phyloP scores from a whole-genome alignment of 2,113 vertebrate genomes.

The Perca flavescens region DNA sequence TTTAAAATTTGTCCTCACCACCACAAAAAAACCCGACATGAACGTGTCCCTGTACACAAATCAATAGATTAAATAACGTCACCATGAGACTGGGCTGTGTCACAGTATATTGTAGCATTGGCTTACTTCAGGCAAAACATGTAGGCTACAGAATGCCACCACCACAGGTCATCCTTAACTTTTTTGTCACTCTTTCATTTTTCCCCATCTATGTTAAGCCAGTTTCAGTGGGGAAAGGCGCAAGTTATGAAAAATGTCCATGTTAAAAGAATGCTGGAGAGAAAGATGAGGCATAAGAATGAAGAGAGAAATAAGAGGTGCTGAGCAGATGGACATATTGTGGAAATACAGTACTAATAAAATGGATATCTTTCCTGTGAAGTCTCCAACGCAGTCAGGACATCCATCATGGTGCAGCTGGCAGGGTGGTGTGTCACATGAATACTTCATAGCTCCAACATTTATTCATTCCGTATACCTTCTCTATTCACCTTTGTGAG shows the following conservation, averaged over 20 bases:
- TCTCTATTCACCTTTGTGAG: not conserved
- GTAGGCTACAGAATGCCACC: no score
- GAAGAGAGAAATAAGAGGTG: constrained; percentile 2
- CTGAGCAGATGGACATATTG: not conserved
- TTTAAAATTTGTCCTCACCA: no score
- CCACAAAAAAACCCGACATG: no score
- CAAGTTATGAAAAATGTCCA: constrained; percentile 22
- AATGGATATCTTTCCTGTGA: constrained; percentile 10
- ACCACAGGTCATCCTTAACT: constrained; percentile 24
- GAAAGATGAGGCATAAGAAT: constrained; percentile 7
- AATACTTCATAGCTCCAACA: constrained; percentile 37
- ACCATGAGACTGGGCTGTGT: no score
- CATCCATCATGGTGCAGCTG: constrained; percentile 18
- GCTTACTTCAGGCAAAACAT: no score
- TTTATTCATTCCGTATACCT: constrained; percentile 7
- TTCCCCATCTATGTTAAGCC: constrained; percentile 23
- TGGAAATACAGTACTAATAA: constrained; percentile 2
- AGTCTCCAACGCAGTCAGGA: not conserved
- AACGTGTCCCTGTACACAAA: no score
- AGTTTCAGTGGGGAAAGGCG: constrained; percentile 5
- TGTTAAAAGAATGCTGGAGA: not conserved
- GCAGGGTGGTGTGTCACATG: not conserved
- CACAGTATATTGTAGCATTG: not conserved
- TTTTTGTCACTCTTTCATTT: not conserved
- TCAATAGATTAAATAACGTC: no score